phyloP scores from a whole-genome alignment of 2,797 vertebrate species.

The Corythornis leucogaster region DNA sequence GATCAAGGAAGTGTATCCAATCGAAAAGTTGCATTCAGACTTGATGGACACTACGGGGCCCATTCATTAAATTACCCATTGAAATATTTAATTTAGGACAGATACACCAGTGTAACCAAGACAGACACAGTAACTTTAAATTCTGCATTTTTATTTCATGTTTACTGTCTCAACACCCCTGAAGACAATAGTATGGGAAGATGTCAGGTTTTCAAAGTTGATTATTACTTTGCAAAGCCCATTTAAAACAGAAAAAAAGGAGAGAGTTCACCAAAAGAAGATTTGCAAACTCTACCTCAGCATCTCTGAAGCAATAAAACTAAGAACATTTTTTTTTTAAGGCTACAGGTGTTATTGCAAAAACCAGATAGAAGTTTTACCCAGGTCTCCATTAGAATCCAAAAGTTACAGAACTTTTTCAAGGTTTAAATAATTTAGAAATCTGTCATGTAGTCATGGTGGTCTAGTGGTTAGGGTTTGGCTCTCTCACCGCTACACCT shows the following conservation, averaged over 20 bases:
- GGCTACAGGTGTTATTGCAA: neutral
- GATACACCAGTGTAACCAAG: neutral
- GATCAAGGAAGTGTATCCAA: conserved; percentile 15
- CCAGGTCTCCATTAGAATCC: neutral
- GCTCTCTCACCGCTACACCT: too few relatives aligned
- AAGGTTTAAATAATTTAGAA: neutral
- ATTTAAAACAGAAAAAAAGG: neutral
- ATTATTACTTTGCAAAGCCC: neutral
- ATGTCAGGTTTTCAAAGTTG: neutral
- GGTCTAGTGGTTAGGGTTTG: too few relatives aligned
- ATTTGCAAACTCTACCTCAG: neutral
- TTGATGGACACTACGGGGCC: neutral
- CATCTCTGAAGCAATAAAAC: neutral
- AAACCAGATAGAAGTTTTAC: neutral
- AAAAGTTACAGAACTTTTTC: neutral
- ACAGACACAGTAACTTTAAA: neutral
- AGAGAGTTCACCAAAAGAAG: neutral
- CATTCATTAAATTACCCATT: neutral
- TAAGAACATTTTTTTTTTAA: neutral
- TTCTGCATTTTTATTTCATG: neutral
- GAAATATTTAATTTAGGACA: neutral
- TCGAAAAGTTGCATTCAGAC: conserved; percentile 20
- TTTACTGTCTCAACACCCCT: neutral
- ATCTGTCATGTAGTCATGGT: neutral
- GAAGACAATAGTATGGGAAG: neutral